Conservation (phyloP, 1,140 invertebrate genomes). For the Nylanderia fulva region DNA sequence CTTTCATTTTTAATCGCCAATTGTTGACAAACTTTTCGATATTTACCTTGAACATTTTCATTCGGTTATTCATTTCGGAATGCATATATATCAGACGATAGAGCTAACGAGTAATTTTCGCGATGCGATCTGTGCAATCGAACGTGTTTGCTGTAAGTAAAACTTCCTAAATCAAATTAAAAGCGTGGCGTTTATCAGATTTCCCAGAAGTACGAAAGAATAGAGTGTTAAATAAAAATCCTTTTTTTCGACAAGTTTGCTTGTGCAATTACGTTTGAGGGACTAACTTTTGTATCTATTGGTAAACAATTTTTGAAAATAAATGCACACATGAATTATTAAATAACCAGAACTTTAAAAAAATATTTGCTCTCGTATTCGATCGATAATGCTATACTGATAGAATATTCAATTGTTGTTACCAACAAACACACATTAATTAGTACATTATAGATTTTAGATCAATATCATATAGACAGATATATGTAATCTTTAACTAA, state of each 20-base stretch:
- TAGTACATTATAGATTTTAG: too few species aligned
- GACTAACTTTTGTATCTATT: slow-evolving; percentile 13
- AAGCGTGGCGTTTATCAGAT: background rate
- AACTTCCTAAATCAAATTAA: slow-evolving; percentile 27
- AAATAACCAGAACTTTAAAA: slow-evolving; percentile 9
- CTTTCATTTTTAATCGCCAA: background rate
- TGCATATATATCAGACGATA: background rate
- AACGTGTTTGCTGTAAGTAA: background rate
- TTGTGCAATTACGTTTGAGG: background rate
- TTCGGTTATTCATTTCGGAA: background rate
- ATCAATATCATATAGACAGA: too few species aligned
- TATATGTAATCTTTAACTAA: too few species aligned
- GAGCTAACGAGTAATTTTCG: slow-evolving; percentile 2
- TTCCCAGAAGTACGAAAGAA: background rate
- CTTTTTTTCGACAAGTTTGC: background rate
- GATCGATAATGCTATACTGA: background rate
- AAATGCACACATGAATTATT: background rate
- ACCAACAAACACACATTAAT: background rate
- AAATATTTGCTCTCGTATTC: background rate
- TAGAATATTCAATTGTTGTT: background rate
- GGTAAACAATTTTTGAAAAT: background rate
- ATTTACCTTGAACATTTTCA: background rate
- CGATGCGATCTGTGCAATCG: background rate
- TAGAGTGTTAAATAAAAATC: slow-evolving; percentile 16
- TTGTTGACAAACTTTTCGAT: too few species aligned